Evolutionary conservation across 2,797 vertebrate species (phyloP), one percentile per base, ranked within the genome.

Genomic region (Phrynocephalus forsythii): DNA sequence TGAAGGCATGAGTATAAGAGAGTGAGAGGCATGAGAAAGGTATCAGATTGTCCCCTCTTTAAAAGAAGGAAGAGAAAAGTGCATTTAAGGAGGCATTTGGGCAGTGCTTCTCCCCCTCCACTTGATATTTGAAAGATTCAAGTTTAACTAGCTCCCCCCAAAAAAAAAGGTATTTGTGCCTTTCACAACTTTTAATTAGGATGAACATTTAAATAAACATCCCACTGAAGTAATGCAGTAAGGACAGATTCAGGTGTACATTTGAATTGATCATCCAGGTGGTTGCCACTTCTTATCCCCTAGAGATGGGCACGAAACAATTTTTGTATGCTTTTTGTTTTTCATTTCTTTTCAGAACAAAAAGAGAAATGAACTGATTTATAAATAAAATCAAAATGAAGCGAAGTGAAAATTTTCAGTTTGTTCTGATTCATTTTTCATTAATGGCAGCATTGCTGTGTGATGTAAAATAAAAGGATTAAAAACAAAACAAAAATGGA

Each of bases 71-170:
- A 5, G 50, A 16, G 48, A 28, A 28, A 28, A 0, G 22, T 69
- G 60, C 68, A 22, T 83, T 77, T 82, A 82, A 73, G n/a, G 16
- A 22, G 18, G 28, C 78, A 85, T 78, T 56, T 63, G 56, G 76
- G 30, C 22, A 16, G 26, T 20, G 13, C 22, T 86, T 30, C 69
- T 50, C 13, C 52, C 13, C 20, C 5, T 10, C 44, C 30, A 67
- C 60, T 85, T 78, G 63, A 6, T 50, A 30, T 69, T 52, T 68
- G 66, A 22, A 79, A 15, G 3, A 68, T 48, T 30, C 22, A 28
- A 18, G 63, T 69, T n/a, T 33, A 63, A 24, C 10, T 26, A 26
- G 44, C 48, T 20, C 28, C 52, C 38, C 38, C 38, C 38, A 44
- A 44, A 44, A 28, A 30, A 13, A 81, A 81, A 66, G 38, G 5